Evolutionary conservation across 2,797 vertebrate genomes (phyloP).

Genomic region (Linurgus olivaceus): DNA sequence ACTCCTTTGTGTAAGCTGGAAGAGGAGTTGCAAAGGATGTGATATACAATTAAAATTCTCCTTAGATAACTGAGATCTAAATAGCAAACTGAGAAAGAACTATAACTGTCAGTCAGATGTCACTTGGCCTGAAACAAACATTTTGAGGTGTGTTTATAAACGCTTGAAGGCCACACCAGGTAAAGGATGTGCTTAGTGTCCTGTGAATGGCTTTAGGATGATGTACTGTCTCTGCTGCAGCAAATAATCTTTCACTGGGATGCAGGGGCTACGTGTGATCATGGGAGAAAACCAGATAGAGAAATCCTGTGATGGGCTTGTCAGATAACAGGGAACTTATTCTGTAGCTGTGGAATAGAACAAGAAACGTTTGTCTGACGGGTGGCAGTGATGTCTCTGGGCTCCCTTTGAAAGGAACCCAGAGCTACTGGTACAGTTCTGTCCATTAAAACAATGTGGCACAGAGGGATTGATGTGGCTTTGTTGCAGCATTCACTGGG

Average conservation of each 20-base stretch:
- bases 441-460: slow-evolving; percentile 51
- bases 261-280: neutral
- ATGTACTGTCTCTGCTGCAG: neutral
- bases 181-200: neutral
- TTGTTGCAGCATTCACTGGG: neutral
- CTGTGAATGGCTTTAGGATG: neutral
- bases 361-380: slow-evolving; percentile 61
- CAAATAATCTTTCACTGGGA: neutral
- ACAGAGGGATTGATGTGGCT: slow-evolving; percentile 3
- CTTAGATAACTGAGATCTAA: neutral
- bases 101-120: neutral
- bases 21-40: neutral
- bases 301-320: neutral
- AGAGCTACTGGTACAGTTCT: slow-evolving; percentile 65
- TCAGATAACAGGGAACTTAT: slow-evolving; percentile 11
- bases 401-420: slow-evolving; percentile 37
- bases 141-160: neutral
- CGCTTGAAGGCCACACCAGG: neutral
- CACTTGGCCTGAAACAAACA: neutral
- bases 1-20: neutral
- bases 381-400: slow-evolving; percentile 50
- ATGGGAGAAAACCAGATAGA: neutral
- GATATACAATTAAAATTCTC: neutral
- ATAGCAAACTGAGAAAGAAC: neutral
- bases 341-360: slow-evolving; percentile 42